Evolutionary conservation across 2,888 invertebrate genomes (phyloP).

Genomic region (Pseudanteris insignis): DNA sequence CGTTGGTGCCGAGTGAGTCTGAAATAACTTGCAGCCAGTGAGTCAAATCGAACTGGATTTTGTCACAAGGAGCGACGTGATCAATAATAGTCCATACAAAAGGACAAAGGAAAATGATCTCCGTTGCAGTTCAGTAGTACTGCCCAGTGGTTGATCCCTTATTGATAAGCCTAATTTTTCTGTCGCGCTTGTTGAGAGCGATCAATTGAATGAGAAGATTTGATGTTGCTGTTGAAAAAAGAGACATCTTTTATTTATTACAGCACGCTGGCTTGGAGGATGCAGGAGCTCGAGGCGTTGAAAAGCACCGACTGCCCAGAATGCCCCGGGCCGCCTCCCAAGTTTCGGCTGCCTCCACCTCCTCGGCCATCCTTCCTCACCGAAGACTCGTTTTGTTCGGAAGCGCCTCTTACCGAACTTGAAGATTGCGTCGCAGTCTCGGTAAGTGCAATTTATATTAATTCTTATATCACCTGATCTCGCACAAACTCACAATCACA

Average conservation of each 20-base stretch:
- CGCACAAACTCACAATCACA: background rate
- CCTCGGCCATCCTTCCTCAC: conserved; percentile 78
- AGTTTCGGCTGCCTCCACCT: conserved; percentile 79
- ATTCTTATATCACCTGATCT: conserved; percentile 16
- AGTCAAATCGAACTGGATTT: conserved; percentile 35
- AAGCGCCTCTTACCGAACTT: conserved; percentile 76
- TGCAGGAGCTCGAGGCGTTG: conserved; percentile 79
- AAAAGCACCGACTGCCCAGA: conserved; percentile 77
- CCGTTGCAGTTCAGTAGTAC: background rate
- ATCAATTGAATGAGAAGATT: conserved; percentile 25
- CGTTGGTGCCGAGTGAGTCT: conserved; percentile 17
- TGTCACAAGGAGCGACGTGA: conserved; percentile 21
- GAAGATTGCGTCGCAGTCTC: conserved; percentile 82
- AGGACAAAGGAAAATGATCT: background rate
- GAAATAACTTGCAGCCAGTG: conserved; percentile 25
- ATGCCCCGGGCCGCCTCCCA: conserved; percentile 79
- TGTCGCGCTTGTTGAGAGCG: conserved; percentile 1
- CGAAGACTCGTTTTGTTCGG: conserved; percentile 75
- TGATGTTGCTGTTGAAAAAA: conserved; percentile 17
- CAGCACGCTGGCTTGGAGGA: conserved; percentile 68
- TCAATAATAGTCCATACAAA: conserved; percentile 8
- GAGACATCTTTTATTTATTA: conserved; percentile 65
- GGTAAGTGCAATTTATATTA: conserved; percentile 69
- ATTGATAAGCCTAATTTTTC: background rate
- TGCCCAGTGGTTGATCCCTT: background rate